Evolutionary conservation across 1,140 invertebrate genomes (phyloP).

Genomic region (Drosophila melanogaster): DNA sequence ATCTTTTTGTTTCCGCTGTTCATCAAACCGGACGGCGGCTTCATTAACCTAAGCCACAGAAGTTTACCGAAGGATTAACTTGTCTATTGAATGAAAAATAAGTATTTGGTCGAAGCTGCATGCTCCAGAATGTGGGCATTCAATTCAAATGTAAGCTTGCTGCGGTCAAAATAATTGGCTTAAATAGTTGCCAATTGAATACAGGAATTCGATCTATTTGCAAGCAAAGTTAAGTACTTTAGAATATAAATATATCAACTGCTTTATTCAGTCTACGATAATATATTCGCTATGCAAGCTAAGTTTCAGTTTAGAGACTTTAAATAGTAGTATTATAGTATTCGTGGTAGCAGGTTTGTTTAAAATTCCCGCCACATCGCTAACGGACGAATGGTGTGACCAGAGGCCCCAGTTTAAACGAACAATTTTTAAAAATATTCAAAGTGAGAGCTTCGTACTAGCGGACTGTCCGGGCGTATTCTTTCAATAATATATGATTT

Average conservation of each 20-base stretch:
- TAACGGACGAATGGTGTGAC: conserved; percentile 1
- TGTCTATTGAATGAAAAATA: conserved; percentile 47
- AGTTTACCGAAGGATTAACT: conserved; percentile 53
- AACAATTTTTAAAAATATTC: not conserved
- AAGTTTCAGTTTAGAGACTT: not conserved
- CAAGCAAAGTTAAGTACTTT: not conserved
- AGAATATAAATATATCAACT: not conserved
- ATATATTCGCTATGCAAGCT: not conserved
- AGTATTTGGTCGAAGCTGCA: conserved; percentile 7
- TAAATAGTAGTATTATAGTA: too few species aligned
- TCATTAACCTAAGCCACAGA: conserved; percentile 66
- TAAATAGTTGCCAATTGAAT: not conserved
- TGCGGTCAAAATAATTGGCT: conserved; percentile 7
- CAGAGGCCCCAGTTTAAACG: not conserved
- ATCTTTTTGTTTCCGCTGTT: conserved; percentile 45
- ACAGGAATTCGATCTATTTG: not conserved
- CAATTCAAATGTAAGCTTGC: not conserved
- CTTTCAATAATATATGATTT: conserved; percentile 46
- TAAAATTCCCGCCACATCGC: conserved; percentile 2
- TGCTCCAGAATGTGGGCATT: not conserved
- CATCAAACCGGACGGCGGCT: conserved; percentile 37
- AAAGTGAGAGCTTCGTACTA: not conserved
- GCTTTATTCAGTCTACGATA: too few species aligned
- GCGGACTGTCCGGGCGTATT: conserved; percentile 26
- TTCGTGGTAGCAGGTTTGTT: not conserved